These are phyloP conservation scores for Meleagris gallopavo DNA, from an alignment of 2,113 vertebrate genomes.

Conservation along the genomic window DNA sequence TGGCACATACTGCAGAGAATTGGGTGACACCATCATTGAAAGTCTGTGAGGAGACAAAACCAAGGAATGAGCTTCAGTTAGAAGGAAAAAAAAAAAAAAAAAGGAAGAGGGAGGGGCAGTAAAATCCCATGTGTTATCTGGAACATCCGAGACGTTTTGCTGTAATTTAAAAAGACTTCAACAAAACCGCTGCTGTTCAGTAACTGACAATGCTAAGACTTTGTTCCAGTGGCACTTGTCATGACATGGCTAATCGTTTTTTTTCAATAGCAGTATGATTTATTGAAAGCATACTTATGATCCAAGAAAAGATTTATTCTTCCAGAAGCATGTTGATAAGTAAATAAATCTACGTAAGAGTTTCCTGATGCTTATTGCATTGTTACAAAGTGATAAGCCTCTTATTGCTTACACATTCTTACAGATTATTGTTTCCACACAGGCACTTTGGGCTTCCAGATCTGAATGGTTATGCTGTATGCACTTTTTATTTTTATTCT, in stretches of 20 bases:
- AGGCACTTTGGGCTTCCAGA: not conserved
- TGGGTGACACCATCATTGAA: rapidly evolving
- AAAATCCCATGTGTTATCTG: not conserved
- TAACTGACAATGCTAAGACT: not conserved
- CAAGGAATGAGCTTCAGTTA: not conserved
- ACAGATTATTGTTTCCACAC: not conserved
- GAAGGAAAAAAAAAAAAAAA: not conserved
- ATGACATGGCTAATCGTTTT: not conserved
- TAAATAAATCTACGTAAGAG: not conserved
- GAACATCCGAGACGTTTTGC: not conserved
- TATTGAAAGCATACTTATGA: not conserved
- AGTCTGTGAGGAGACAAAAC: not conserved
- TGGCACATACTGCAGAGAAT: not conserved
- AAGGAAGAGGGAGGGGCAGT: not conserved
- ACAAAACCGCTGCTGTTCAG: not conserved
- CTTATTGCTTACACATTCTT: not conserved
- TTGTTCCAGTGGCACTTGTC: rapidly evolving
- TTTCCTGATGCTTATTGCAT: not conserved
- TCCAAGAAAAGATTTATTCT: not conserved
- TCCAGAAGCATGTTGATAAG: not conserved
- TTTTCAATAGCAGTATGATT: not conserved
- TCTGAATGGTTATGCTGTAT: not conserved
- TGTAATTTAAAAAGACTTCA: not conserved
- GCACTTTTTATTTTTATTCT: not conserved
- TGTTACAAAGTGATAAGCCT: not conserved